Base-by-base conservation (phyloP, 2,888 invertebrate species). In the Ophion slaviceki region DNA sequence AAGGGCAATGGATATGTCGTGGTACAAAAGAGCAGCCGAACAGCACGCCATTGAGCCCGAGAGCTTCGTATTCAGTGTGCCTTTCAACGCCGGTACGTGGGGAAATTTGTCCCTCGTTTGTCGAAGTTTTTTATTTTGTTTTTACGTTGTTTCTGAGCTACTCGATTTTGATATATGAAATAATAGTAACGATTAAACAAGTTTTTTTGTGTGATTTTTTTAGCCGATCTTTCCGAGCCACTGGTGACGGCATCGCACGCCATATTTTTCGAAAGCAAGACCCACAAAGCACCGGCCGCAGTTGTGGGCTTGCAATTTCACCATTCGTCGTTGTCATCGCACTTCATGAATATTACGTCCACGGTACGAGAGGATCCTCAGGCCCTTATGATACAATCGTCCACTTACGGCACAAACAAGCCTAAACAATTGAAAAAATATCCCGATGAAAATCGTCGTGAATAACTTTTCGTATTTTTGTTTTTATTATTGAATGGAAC, bases 221-320 rank as follows among this genome's bases (percentile, higher is more conserved):
- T 76, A 86, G 94, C 94, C 40, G 95, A 95, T 77, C 94, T 93
- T 80, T 94, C 95, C 82, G 94, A 94, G 86, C 96, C 97, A 2
- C 92, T 97, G 78, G 97, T 98, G 2, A 97, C 98, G 57, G 98
- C 98, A n/a, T 98, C 98, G 0, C 98, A 98, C 93, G 98, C 98
- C 0, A 97, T 98, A 71, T 98, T 98, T 92, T 96, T 98, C 32
- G 97, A 98, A 91, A 96, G 96, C 85, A 96, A 97, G 88, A 97
- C 97, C 0, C 97, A 98, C 91, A 95, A 97, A 89, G 98, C 98
- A 0, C 97, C 98, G 0, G 98, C 97, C 0, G 98, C 98, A 0
- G 98, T 98, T 3, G 98, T 98, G n/a, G 98, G 98, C 0, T 93
- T 98, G 47, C 98, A 98, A 92, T 98, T 98, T 94, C 97, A 97